phyloP scores from a whole-genome alignment of 2,888 invertebrate genomes.

The Drosophila phalerata region DNA sequence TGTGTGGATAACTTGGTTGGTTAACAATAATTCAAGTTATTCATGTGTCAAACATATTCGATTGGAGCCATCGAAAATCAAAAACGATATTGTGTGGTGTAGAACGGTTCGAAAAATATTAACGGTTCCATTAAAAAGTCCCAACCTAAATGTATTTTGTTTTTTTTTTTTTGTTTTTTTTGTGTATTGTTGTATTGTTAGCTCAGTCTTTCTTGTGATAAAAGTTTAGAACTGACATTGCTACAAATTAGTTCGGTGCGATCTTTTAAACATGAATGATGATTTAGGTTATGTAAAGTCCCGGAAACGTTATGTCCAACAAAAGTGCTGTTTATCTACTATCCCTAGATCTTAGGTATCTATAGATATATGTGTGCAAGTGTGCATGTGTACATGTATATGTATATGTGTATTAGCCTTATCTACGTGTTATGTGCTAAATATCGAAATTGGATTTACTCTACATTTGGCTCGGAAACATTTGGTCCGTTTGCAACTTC shows the following conservation, averaged over 20 bases:
- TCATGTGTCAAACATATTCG: not conserved
- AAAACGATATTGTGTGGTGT: not conserved
- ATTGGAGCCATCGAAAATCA: not conserved
- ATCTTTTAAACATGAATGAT: not conserved
- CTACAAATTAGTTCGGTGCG: not conserved
- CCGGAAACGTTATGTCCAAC: not conserved
- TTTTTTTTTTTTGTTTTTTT: not conserved
- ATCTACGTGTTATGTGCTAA: not conserved
- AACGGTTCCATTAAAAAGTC: not conserved
- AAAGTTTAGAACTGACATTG: not conserved
- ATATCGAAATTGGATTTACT: not conserved
- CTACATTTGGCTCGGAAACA: constrained; percentile 80
- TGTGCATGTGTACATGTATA: not conserved
- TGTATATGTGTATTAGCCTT: not conserved
- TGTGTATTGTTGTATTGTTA: not conserved
- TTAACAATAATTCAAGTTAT: not conserved
- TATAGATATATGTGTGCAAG: not conserved
- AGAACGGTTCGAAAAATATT: not conserved
- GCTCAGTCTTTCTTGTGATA: not conserved
- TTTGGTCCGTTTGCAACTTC: constrained; percentile 88
- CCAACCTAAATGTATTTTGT: not conserved
- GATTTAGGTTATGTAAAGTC: not conserved
- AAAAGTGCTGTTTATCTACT: not conserved
- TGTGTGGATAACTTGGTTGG: not conserved
- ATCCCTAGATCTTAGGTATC: not conserved